These are phyloP conservation scores for Pseudomyrmex concolor DNA, from an alignment of 1,140 invertebrate genomes.

Conservation along the genomic window DNA sequence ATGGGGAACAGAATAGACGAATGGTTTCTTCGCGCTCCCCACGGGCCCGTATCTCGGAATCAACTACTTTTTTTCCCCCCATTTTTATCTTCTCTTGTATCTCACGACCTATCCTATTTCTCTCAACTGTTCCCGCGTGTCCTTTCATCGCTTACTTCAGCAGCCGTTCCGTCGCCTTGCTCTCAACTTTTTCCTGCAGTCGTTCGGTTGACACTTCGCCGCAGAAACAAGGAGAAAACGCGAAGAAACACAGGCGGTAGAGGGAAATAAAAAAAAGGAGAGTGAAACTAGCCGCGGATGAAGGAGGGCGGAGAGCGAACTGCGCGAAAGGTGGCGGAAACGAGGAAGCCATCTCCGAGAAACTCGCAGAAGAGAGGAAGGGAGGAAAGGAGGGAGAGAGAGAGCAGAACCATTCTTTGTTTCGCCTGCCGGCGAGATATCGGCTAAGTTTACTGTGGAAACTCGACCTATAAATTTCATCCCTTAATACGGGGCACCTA, in stretches of 20 bases:
- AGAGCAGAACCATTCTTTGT: constrained; percentile 50
- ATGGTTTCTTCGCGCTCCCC: constrained; percentile 45
- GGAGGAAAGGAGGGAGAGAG: neutral
- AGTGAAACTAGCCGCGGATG: constrained; percentile 3
- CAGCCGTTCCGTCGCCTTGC: neutral
- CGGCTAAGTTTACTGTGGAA: constrained; percentile 65
- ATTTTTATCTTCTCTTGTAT: constrained; percentile 26
- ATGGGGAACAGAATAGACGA: constrained; percentile 49
- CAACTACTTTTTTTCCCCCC: constrained; percentile 11
- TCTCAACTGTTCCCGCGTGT: neutral
- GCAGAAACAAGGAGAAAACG: neutral
- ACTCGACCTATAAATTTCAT: constrained; percentile 72
- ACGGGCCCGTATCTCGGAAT: constrained; percentile 15
- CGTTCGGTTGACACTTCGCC: constrained; percentile 16
- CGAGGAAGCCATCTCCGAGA: constrained; percentile 9
- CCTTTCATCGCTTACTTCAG: constrained; percentile 31
- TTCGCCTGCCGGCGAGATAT: constrained; percentile 63
- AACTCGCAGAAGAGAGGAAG: neutral
- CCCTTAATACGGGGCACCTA: constrained; percentile 59
- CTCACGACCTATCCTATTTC: constrained; percentile 12
- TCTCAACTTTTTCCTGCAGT: constrained; percentile 26
- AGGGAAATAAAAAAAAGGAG: neutral
- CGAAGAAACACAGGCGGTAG: neutral
- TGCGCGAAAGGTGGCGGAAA: constrained; percentile 20
- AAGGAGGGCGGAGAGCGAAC: neutral